These are phyloP conservation scores for Eulithis prunata DNA, from an alignment of 2,888 invertebrate genomes.

Conservation along the genomic window DNA sequence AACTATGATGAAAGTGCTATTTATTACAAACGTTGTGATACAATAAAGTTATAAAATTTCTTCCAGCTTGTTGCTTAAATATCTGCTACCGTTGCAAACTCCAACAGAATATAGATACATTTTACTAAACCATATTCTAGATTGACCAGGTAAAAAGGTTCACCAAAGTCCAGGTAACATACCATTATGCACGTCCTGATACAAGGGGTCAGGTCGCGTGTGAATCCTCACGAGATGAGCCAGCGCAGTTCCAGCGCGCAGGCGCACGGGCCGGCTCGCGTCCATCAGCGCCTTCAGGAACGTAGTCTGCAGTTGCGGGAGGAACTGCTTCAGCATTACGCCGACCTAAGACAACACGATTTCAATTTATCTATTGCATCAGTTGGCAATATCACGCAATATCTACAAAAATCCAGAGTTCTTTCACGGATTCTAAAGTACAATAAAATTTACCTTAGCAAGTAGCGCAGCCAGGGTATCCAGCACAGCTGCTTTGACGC, in stretches of 20 bases:
- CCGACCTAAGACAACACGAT: constrained; percentile 87
- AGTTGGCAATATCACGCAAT: no score
- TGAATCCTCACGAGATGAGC: constrained; percentile 96
- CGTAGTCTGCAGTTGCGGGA: constrained; percentile 99
- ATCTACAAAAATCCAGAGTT: no score
- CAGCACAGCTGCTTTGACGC: constrained; percentile 97
- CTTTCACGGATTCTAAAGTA: background rate
- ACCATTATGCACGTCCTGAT: constrained; percentile 93
- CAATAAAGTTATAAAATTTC: no score
- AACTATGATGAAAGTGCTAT: no score
- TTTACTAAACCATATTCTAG: background rate
- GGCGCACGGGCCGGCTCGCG: constrained; percentile 92
- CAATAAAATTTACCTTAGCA: constrained; percentile 87
- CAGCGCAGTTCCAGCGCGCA: constrained; percentile 95
- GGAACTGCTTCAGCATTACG: constrained; percentile 97
- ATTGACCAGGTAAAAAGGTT: background rate
- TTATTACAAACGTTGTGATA: no score
- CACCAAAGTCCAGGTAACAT: background rate
- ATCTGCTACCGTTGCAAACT: no score
- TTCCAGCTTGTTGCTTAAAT: no score
- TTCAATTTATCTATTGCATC: no score
- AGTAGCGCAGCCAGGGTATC: constrained; percentile 97
- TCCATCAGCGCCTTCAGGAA: constrained; percentile 98
- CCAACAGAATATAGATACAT: no score
- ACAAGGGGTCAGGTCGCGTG: constrained; percentile 96